These are phyloP conservation scores for Papilio polytes DNA, from an alignment of 1,140 invertebrate genomes.

Conservation along the genomic window DNA sequence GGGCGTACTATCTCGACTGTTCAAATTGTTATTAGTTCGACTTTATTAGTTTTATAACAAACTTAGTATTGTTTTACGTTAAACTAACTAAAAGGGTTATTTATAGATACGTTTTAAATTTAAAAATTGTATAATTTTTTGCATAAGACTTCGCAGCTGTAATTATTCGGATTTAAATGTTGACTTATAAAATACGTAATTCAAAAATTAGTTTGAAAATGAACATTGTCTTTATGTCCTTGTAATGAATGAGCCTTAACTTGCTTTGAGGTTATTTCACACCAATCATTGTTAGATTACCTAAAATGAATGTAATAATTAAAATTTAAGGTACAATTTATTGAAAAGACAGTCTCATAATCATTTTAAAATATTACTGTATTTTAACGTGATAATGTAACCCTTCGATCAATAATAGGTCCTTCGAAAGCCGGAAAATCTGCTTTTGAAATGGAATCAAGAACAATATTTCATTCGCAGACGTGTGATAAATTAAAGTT, in stretches of 20 bases:
- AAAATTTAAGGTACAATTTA: too few relatives aligned
- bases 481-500: constrained; percentile 33
- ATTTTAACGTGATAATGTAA: neutral
- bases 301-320: too few relatives aligned
- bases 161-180: neutral
- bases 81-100: neutral
- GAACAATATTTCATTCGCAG: constrained; percentile 1
- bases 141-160: too few relatives aligned
- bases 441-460: neutral
- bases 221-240: neutral
- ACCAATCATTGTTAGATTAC: too few relatives aligned
- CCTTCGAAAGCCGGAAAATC: neutral
- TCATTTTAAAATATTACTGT: neutral
- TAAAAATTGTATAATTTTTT: too few relatives aligned
- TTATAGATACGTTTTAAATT: neutral
- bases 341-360: neutral
- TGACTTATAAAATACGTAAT: neutral
- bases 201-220: too few relatives aligned
- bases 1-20: constrained; percentile 1
- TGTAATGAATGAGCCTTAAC: neutral
- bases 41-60: constrained; percentile 7
- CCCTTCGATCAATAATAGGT: neutral
- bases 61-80: neutral
- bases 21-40: neutral
- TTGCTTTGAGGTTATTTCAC: too few relatives aligned